Evolutionary conservation across 2,888 invertebrate species (phyloP).

Genomic region (Amiota communis): DNA sequence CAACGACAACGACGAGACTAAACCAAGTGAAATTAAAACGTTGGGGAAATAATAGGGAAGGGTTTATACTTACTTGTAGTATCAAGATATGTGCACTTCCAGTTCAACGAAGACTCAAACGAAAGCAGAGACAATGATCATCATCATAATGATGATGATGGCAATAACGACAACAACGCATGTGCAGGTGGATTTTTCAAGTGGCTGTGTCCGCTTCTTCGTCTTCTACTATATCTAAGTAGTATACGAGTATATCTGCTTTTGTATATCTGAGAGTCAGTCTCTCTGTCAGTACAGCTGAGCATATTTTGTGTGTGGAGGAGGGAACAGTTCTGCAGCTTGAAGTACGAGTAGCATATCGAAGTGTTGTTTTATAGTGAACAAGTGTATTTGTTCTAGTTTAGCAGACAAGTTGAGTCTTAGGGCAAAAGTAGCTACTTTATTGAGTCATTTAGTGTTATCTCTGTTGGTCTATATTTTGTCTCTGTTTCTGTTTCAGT

Average conservation of each 20-base stretch:
- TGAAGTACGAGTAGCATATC: conserved; percentile 18
- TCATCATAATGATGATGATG: conserved; percentile 39
- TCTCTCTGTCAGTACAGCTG: conserved; percentile 26
- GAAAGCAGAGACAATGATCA: not conserved
- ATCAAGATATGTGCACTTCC: conserved; percentile 8
- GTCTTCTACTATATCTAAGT: conserved; percentile 13
- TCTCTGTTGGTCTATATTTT: too few relatives aligned
- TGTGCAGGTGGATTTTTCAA: conserved; percentile 64
- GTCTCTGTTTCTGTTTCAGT: too few relatives aligned
- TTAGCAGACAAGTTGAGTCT: not conserved
- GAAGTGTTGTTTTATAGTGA: conserved; percentile 38
- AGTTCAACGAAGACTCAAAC: not conserved
- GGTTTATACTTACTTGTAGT: conserved; percentile 30
- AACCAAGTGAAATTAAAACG: conserved; percentile 58
- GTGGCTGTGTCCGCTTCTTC: conserved; percentile 59
- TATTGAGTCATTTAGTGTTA: conserved; percentile 1
- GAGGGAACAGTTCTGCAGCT: not conserved
- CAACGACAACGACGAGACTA: conserved; percentile 35
- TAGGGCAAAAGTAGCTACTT: not conserved
- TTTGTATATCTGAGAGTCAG: not conserved
- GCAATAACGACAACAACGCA: conserved; percentile 45
- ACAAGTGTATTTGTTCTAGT: conserved; percentile 47
- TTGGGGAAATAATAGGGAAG: conserved; percentile 29
- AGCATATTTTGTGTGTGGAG: not conserved
- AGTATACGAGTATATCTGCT: not conserved